A percentile compares a stretch with the other conserved stretches of the same genome.
Evolutionary conservation across 1,140 invertebrate species (phyloP).

Genomic region (Lucilia cuprina): DNA sequence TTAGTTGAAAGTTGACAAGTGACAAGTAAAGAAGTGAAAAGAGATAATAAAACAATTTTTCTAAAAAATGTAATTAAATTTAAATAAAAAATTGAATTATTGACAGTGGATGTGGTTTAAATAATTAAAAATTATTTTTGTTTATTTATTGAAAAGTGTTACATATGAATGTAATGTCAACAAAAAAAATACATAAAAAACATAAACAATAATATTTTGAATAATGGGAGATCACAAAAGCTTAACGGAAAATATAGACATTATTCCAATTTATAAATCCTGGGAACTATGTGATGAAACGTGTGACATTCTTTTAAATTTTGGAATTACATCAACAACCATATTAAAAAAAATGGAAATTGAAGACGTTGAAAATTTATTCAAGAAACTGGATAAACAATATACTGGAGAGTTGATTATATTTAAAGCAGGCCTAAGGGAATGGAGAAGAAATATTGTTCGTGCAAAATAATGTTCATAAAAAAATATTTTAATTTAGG

Average conservation of each 20-base stretch:
- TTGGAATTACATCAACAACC: constrained; percentile 19
- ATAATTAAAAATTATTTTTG: too few species aligned
- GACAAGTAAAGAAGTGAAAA: too few species aligned
- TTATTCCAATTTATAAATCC: background rate
- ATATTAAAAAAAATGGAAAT: constrained; percentile 13
- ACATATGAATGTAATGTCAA: too few species aligned
- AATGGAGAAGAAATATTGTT: constrained; percentile 18
- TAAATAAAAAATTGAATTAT: too few species aligned
- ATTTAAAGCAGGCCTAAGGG: constrained; percentile 18
- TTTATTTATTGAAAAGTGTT: too few species aligned
- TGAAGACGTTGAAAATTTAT: constrained; percentile 6
- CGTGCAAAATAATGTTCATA: constrained; percentile 19
- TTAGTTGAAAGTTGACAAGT: too few species aligned
- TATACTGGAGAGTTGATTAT: background rate
- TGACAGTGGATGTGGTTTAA: too few species aligned
- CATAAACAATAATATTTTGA: too few species aligned
- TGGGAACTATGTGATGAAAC: constrained; percentile 7
- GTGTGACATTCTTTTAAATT: background rate
- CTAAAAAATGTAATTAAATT: too few species aligned
- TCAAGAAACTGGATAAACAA: background rate
- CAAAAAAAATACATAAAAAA: too few species aligned
- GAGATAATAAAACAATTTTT: too few species aligned
- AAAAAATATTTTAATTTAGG: constrained; percentile 5
- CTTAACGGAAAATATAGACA: constrained; percentile 11
- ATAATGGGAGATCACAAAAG: background rate